phyloP scores from a whole-genome alignment of 2,888 invertebrate genomes.

The Theretra japonica region DNA sequence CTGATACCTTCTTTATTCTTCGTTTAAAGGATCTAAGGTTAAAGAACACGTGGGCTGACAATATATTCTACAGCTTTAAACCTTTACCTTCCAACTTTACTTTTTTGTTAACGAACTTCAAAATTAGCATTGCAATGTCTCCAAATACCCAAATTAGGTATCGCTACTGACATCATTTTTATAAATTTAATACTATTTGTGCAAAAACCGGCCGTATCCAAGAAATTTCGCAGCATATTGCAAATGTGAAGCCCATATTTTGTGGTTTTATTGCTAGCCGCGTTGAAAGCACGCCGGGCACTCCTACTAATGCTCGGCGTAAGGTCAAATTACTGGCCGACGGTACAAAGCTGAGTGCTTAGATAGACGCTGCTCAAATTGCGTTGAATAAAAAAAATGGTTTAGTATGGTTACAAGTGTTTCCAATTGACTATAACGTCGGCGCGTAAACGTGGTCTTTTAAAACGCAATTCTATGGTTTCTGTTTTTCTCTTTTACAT shows the following conservation, averaged over 20 bases:
- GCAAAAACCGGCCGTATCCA: conserved; percentile 61
- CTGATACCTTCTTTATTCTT: too few species aligned
- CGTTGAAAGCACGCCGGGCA: conserved; percentile 70
- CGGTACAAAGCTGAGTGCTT: conserved; percentile 61
- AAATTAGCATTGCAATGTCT: background rate
- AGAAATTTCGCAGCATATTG: conserved; percentile 59
- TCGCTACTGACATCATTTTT: conserved; percentile 25
- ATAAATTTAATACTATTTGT: background rate
- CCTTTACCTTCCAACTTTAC: background rate
- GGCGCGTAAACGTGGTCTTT: conserved; percentile 32
- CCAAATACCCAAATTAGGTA: conserved; percentile 5
- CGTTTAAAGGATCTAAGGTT: too few species aligned
- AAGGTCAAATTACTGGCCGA: conserved; percentile 75
- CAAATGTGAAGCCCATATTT: conserved; percentile 65
- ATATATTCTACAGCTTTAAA: background rate
- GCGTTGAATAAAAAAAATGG: conserved; percentile 67
- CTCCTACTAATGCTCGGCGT: conserved; percentile 72
- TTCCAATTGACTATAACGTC: conserved; percentile 60
- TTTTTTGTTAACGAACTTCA: background rate
- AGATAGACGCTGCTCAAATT: conserved; percentile 70
- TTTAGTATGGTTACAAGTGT: conserved; percentile 64
- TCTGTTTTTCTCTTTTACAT: background rate
- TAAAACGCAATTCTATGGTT: conserved; percentile 24
- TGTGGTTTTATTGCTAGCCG: conserved; percentile 69
- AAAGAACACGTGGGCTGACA: too few species aligned